A percentile compares a stretch with the other conserved stretches of the same genome.
phyloP scores from a whole-genome alignment of 2,113 vertebrate genomes.

The Puntigrus tetrazona region DNA sequence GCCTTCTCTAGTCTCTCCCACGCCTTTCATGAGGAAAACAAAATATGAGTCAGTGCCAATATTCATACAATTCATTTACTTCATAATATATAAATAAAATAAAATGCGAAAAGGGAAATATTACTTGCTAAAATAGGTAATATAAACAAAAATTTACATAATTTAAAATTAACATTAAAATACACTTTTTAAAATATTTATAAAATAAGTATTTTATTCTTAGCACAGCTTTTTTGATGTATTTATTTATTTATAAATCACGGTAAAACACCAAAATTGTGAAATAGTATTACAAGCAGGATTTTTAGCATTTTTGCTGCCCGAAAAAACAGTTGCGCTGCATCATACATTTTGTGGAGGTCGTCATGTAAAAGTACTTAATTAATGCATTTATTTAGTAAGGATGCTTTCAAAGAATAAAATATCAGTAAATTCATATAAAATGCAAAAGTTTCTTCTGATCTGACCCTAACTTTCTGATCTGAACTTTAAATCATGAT shows the following conservation, averaged over 20 bases:
- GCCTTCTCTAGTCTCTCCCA: constrained; percentile 92
- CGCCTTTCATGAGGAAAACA: constrained; percentile 71
- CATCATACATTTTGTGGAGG: background rate
- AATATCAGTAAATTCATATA: background rate
- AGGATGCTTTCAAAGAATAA: background rate
- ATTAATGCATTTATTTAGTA: background rate
- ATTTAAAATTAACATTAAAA: too few species aligned
- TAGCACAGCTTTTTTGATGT: background rate
- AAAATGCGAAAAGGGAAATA: background rate
- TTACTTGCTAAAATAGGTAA: too few species aligned
- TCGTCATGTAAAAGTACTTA: too few species aligned
- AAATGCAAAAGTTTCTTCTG: background rate
- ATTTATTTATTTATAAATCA: background rate
- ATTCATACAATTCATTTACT: background rate
- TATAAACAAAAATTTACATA: too few species aligned
- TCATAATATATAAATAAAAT: background rate
- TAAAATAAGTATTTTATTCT: background rate
- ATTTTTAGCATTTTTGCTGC: too few species aligned
- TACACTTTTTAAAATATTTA: too few species aligned
- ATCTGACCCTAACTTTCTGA: background rate
- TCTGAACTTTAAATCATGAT: background rate
- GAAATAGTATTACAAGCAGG: too few species aligned
- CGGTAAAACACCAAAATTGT: background rate
- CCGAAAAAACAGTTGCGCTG: background rate
- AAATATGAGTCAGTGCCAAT: background rate